Evolutionary conservation across 2,113 vertebrate species (phyloP).

Genomic region (Solea solea): DNA sequence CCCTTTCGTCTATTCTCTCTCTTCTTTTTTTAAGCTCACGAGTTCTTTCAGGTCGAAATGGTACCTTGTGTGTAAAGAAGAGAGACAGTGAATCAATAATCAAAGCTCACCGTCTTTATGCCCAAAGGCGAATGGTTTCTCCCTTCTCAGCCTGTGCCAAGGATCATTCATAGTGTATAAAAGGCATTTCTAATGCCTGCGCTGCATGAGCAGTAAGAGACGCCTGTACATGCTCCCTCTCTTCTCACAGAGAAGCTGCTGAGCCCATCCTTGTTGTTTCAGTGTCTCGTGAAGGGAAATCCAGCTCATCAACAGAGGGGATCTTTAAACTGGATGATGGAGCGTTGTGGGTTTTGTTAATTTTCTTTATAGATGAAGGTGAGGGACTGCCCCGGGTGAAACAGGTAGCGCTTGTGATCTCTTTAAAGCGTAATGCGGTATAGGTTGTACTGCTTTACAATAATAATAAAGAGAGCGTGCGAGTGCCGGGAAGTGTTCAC

Average conservation of each 20-base stretch:
- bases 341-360: conserved; percentile 62
- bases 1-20: conserved; percentile 60
- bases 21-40: conserved; percentile 58
- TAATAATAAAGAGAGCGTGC: neutral
- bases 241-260: conserved; percentile 34
- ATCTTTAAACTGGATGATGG: conserved; percentile 38
- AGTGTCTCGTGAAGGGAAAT: conserved; percentile 44
- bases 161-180: conserved; percentile 71
- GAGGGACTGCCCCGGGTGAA: conserved; percentile 57
- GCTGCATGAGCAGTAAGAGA: conserved; percentile 50
- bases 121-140: conserved; percentile 71
- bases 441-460: conserved; percentile 35
- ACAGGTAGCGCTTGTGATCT: conserved; percentile 66
- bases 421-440: conserved; percentile 50
- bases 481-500: conserved; percentile 27
- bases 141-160: conserved; percentile 49
- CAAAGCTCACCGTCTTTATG: conserved; percentile 71
- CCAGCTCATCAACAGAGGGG: conserved; percentile 40
- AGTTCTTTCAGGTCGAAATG: conserved; percentile 72
- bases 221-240: conserved; percentile 42
- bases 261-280: conserved; percentile 57
- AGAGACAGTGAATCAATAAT: conserved; percentile 78
- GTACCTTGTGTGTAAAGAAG: conserved; percentile 71
- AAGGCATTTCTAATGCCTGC: conserved; percentile 71
- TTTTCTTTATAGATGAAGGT: conserved; percentile 54